A percentile compares a stretch with the other conserved stretches of the same genome.
These are phyloP conservation scores for Parotia lawesii DNA, from an alignment of 2,113 vertebrate species.

Conservation along the genomic window DNA sequence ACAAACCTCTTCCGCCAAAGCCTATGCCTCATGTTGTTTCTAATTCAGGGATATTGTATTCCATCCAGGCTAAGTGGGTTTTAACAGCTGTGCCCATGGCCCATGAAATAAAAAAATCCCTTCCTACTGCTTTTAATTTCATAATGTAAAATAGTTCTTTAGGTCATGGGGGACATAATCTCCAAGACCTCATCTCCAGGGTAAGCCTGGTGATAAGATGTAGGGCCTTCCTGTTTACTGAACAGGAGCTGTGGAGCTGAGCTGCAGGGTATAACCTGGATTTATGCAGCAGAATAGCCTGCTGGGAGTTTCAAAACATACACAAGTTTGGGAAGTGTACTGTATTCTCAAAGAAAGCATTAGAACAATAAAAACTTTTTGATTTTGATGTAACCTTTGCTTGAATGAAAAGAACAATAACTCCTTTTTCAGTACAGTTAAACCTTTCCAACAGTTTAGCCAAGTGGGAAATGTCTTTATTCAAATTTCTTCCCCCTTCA, in stretches of 20 bases:
- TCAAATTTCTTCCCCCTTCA: neutral
- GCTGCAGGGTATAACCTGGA: accelerated
- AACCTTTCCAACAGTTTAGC: neutral
- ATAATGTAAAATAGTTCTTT: neutral
- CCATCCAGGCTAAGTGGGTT: neutral
- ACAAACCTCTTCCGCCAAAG: neutral
- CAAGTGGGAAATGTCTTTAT: neutral
- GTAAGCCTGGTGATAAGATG: neutral
- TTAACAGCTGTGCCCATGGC: neutral
- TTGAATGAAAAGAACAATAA: neutral
- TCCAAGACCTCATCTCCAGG: neutral
- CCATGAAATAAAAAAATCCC: neutral
- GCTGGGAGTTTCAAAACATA: neutral
- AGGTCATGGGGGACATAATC: neutral
- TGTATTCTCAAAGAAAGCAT: neutral
- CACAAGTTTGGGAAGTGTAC: neutral
- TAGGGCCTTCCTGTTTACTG: neutral
- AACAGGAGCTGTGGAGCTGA: neutral
- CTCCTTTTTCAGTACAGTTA: neutral
- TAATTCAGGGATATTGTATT: neutral
- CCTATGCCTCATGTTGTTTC: neutral
- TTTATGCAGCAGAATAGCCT: neutral
- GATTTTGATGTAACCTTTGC: neutral
- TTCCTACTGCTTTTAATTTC: constrained; percentile 6
- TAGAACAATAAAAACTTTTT: neutral